Evolutionary conservation across 2,888 invertebrate species (phyloP), one percentile per base, ranked within the genome.

Genomic region (Cantharis rufa): DNA sequence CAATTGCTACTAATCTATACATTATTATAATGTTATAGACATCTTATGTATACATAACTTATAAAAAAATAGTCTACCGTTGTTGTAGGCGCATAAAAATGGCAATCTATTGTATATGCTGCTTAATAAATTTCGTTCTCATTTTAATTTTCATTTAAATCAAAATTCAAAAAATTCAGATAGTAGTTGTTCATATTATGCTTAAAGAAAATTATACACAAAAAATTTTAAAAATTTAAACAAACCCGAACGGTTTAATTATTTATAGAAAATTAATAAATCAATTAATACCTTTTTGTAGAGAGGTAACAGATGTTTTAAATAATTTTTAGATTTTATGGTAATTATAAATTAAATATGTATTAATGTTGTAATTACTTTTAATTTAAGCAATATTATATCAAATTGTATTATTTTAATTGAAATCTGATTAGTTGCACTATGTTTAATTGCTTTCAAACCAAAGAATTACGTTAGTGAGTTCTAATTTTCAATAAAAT

Each of bases 1-100:
- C 84, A 84, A 83, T 84, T 82, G 80, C 79, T 80, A 81, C 80
- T 82, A 66, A 80, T 79, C 16, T 21, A 16, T 72, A 80, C 78
- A 75, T 48, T 71, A 68, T 66, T 75, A 75, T 70, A 76, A 76
- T 66, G 77, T 81, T 66, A 80, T 80, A 80, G 78, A 81, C 80
- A 82, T 81, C 80, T 81, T 79, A 76, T 79, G 78, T 79, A 75
- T 72, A 75, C 78, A 76, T 48, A 48, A 48, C 5, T 48, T 48
- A n/a, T n/a, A 48, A n/a, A 48, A 32, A 48, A 48, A 48, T 48
- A n/a, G 48, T 48, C 48, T 48, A 48, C n/a, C n/a, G 7, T 48
- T 48, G 2, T 28, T 10, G 27, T 48, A 48, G n/a, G n/a, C n/a
- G n/a, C n/a, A 48, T 7, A n/a, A 48, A 48, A 48, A 48, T 48